A percentile compares a stretch with the other conserved stretches of the same genome.
Evolutionary conservation across 1,140 invertebrate genomes (phyloP).

Genomic region (Asobara japonica): DNA sequence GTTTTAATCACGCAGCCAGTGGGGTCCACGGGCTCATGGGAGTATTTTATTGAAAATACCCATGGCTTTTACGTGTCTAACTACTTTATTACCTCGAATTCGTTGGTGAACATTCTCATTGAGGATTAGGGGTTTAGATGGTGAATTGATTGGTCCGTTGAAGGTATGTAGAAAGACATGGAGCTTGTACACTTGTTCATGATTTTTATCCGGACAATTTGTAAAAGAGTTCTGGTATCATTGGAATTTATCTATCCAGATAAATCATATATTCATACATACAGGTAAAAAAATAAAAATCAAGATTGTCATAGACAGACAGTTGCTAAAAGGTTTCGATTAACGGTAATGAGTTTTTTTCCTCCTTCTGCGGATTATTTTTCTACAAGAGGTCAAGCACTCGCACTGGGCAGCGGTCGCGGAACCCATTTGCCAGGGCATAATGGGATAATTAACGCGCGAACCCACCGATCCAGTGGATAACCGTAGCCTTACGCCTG

Average conservation of each 20-base stretch:
- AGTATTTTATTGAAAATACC: conserved; percentile 52
- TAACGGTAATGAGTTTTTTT: not conserved
- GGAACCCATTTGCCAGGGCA: conserved; percentile 38
- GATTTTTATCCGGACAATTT: no score
- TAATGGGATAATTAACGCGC: conserved; percentile 43
- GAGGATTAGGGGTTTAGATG: not conserved
- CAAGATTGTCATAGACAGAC: not conserved
- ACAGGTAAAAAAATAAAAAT: not conserved
- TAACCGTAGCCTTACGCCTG: conserved; percentile 23
- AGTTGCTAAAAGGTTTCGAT: not conserved
- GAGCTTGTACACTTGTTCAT: no score
- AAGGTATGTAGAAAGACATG: not conserved
- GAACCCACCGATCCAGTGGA: conserved; percentile 38
- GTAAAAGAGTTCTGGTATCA: no score
- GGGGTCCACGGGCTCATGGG: conserved; percentile 48
- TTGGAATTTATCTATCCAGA: no score
- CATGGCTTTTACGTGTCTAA: conserved; percentile 44
- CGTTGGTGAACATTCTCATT: not conserved
- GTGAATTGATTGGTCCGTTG: not conserved
- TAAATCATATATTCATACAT: no score
- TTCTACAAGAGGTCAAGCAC: not conserved
- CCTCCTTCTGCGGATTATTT: not conserved
- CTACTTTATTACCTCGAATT: conserved; percentile 36
- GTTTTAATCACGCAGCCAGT: conserved; percentile 62
- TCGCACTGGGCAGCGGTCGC: conserved; percentile 13